Base-by-base conservation (phyloP, 2,113 vertebrate genomes). In the Malaclemys terrapin region DNA sequence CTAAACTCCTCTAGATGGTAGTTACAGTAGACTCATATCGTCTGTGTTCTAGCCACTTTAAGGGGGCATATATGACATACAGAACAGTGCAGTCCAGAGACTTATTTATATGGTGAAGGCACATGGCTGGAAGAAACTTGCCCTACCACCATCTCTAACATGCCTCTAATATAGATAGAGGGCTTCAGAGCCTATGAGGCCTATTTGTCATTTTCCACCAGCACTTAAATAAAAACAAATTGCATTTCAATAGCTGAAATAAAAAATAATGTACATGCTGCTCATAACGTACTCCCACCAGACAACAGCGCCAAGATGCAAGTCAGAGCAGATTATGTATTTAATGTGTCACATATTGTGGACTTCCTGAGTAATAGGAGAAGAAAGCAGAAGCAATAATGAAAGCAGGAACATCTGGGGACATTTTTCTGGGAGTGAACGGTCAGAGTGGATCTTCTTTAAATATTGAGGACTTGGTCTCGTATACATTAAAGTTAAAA, bases 331-430 rank as follows among this genome's bases (percentile, higher is more conserved):
- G 94, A 85, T 95, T 95, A 93, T 97, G 42, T 86, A 82, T 97
- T 97, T 93, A 96, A 96, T 91, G 50, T n/a, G 42, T 95, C 96
- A 95, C 97, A 10, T 54, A 53, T 62, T 95, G 91, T 45, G 96
- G 97, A 49, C 94, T 92, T 97, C 69, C 80, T 35, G 91, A 93
- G 94, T 80, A 94, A 95, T 91, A 93, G 90, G 95, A 95, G 87
- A 95, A 96, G 93, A 96, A 96, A 93, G 91, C 89, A 97, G 54
- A 87, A 53, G 95, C 95, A 89, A 27, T 88, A 89, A 95, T 83
- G 96, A 97, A 84, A 95, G 95, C 93, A 88, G 88, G 83, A 97
- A 93, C 95, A 94, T 91, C 91, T 96, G 98, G 96, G 97, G 96
- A 95, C 87, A 57, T 90, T 90, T 97, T 95, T 88, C 52, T 19